Conservation (phyloP, 1,140 invertebrate species). For the Apis florea region DNA sequence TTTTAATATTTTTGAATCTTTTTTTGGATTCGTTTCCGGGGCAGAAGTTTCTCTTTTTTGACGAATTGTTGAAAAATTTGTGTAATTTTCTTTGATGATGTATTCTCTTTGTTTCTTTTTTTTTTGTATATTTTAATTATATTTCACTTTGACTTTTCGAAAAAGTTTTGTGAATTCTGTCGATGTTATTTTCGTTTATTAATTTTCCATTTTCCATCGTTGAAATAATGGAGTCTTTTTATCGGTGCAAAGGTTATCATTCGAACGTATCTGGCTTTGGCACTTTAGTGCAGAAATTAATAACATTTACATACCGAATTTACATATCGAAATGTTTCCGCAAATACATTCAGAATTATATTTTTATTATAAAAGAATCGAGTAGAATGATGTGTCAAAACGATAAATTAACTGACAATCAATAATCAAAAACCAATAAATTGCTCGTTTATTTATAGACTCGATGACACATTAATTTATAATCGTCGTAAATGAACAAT, state of each 20-base stretch:
- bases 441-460: neutral
- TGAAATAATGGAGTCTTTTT: neutral
- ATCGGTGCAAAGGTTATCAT: neutral
- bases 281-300: conserved; percentile 2
- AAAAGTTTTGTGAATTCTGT: neutral
- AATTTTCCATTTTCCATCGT: neutral
- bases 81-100: no score
- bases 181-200: neutral
- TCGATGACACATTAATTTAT: neutral
- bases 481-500: neutral
- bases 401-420: neutral
- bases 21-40: no score
- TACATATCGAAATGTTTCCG: neutral
- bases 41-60: no score
- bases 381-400: neutral
- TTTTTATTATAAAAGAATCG: neutral
- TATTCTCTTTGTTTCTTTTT: no score
- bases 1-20: no score
- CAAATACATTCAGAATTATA: neutral
- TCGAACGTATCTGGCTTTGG: neutral
- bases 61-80: no score
- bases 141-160: neutral
- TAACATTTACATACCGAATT: neutral
- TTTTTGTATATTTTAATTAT: no score
- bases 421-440: neutral